Evolutionary conservation across 2,797 vertebrate genomes (phyloP), one percentile per base, ranked within the genome.

Genomic region (Acomys russatus): DNA sequence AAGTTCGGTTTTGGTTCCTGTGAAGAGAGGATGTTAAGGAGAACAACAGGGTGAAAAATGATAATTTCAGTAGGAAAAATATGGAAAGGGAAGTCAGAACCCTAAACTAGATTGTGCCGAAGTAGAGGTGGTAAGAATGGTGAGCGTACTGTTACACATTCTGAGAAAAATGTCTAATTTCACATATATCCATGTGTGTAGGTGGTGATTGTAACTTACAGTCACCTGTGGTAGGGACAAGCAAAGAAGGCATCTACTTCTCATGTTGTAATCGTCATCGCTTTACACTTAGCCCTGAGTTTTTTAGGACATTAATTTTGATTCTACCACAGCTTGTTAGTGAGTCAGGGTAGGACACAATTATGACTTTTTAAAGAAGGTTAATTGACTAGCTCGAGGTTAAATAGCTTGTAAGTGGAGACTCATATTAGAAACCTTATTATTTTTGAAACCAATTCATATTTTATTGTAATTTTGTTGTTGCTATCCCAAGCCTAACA

Each of bases 1-100:
- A 96, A 61, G 85, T 92, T 95, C 18, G 71, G 86, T 91, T 96
- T 92, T 56, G 38, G 56, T 74, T 93, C 9, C 14, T 82, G 49
- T 73, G 23, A 30, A 14, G 82, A 44, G 38, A 51, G 33, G 51
- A 33, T 95, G 70, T 49, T 56, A 85, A 94, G n/a, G 22, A 38
- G 38, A 33, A 87, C 38, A 95, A 88, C 1, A 15, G 12, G 90
- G 71, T 79, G 7, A 22, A 92, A 94, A 56, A 93, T 91, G 66
- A 82, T 85, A 23, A 44, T n/a, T 97, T 95, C 51, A 63, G n/a
- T 61, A 17, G 4, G n/a, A 68, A 61, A 66, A 86, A 76, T 82
- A 49, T 78, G 38, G 70, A 86, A 6, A 61, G 64, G 18, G 4
- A 92, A 74, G 51, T 95, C 25, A 92, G 77, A 66, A 91, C 63